Conservation (phyloP, 2,888 invertebrate species). For the Crepidodera aurea region DNA sequence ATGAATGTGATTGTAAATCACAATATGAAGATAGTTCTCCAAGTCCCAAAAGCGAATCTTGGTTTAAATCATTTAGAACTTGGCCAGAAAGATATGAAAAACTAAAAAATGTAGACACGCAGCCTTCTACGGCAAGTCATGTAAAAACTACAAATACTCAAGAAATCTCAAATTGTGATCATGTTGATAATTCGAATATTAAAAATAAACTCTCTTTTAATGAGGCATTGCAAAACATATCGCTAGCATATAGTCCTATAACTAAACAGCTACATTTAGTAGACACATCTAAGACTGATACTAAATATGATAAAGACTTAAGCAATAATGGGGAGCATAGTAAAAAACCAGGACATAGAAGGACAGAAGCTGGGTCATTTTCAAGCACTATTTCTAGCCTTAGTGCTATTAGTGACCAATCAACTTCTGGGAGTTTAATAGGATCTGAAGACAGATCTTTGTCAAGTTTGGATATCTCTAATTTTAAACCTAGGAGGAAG, state of each 20-base stretch:
- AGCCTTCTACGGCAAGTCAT: constrained; percentile 18
- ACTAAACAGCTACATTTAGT: constrained; percentile 76
- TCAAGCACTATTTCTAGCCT: constrained; percentile 76
- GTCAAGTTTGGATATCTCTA: constrained; percentile 48
- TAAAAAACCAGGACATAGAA: constrained; percentile 60
- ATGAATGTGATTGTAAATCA: constrained; percentile 30
- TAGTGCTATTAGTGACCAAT: constrained; percentile 76
- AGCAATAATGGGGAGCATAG: constrained; percentile 30
- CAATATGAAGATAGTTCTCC: constrained; percentile 22
- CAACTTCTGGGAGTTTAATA: constrained; percentile 67
- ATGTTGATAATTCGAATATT: constrained; percentile 54
- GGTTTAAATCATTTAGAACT: constrained; percentile 65
- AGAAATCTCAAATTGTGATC: constrained; percentile 39
- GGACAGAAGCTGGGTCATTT: constrained; percentile 70
- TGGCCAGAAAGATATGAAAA: constrained; percentile 64
- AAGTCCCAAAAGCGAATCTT: constrained; percentile 45
- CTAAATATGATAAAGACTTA: constrained; percentile 22
- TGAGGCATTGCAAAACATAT: constrained; percentile 76
- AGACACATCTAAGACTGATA: constrained; percentile 55
- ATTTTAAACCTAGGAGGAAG: constrained; percentile 67
- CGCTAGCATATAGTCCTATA: constrained; percentile 77
- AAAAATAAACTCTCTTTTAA: constrained; percentile 68
- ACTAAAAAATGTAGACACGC: constrained; percentile 51
- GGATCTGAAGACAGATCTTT: constrained; percentile 56
- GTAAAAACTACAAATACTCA: constrained; percentile 46